phyloP scores from a whole-genome alignment of 2,113 vertebrate species.

The Dolichallabes microphthalmus region DNA sequence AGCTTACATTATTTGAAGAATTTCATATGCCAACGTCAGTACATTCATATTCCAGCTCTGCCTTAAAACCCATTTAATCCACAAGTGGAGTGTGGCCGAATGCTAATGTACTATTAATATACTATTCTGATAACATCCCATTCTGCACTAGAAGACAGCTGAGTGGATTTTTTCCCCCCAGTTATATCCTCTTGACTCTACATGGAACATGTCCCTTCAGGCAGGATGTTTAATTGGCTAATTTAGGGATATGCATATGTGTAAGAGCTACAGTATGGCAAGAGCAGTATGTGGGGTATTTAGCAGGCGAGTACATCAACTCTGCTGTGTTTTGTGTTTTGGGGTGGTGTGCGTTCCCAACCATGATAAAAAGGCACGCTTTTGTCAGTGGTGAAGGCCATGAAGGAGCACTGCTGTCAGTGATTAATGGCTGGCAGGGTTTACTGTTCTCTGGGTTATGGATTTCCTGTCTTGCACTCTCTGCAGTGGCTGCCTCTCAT shows the following conservation, averaged over 20 bases:
- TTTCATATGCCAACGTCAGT: background rate
- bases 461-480: constrained; percentile 59
- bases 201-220: constrained; percentile 31
- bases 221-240: constrained; percentile 33
- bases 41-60: constrained; percentile 1
- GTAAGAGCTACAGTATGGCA: background rate
- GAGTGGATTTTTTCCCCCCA: constrained; percentile 38
- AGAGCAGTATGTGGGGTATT: constrained; percentile 36
- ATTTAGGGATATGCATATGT: constrained; percentile 18
- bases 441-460: constrained; percentile 60
- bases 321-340: constrained; percentile 26
- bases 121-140: constrained; percentile 38
- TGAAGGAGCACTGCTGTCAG: constrained; percentile 53
- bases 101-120: constrained; percentile 18
- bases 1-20: background rate
- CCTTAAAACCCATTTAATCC: constrained; percentile 8
- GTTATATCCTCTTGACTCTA: constrained; percentile 31
- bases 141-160: constrained; percentile 41
- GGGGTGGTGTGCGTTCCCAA: constrained; percentile 37
- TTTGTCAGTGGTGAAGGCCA: constrained; percentile 56
- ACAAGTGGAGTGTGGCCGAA: constrained; percentile 27
- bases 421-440: constrained; percentile 60
- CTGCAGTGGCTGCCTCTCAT: constrained; percentile 59
- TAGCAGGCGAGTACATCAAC: constrained; percentile 37
- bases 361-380: constrained; percentile 52